A percentile compares a stretch with the other conserved stretches of the same genome.
Evolutionary conservation across 2,113 vertebrate species (phyloP).

Genomic region (Pangasianodon gigas): DNA sequence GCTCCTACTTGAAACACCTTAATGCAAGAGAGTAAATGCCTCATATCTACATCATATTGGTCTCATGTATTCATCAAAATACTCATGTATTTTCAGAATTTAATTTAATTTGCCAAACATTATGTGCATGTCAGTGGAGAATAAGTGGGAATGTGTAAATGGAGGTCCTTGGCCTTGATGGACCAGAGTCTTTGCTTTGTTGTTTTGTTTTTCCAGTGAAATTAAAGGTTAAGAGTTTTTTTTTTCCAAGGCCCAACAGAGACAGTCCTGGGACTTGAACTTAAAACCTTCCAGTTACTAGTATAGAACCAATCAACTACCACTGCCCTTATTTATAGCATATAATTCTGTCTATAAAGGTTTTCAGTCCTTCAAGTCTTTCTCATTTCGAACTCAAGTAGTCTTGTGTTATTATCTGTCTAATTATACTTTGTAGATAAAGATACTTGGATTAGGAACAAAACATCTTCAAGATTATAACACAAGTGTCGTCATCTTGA

Average conservation of each 20-base stretch:
- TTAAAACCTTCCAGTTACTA: neutral
- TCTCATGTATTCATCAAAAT: neutral
- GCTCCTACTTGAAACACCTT: neutral
- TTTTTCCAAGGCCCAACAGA: neutral
- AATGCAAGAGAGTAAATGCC: neutral
- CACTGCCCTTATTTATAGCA: neutral
- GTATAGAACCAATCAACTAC: too few species aligned
- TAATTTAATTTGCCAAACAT: slow-evolving; percentile 1
- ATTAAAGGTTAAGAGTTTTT: neutral
- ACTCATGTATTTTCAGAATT: too few species aligned
- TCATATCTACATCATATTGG: neutral
- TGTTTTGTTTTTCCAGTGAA: slow-evolving; percentile 11
- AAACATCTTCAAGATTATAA: neutral
- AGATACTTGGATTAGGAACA: neutral
- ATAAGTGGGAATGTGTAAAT: slow-evolving; percentile 16
- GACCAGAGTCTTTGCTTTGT: neutral
- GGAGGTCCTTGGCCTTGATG: slow-evolving; percentile 39
- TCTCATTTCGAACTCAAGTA: neutral
- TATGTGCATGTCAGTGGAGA: slow-evolving; percentile 39
- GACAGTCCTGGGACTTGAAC: neutral
- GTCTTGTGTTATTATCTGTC: neutral
- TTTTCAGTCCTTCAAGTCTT: neutral
- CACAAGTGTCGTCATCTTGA: neutral
- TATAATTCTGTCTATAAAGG: neutral
- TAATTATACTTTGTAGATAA: neutral